phyloP scores from a whole-genome alignment of 30 jellyfish, hydroid and myxozoan genomes.

The Hydra vulgaris region DNA sequence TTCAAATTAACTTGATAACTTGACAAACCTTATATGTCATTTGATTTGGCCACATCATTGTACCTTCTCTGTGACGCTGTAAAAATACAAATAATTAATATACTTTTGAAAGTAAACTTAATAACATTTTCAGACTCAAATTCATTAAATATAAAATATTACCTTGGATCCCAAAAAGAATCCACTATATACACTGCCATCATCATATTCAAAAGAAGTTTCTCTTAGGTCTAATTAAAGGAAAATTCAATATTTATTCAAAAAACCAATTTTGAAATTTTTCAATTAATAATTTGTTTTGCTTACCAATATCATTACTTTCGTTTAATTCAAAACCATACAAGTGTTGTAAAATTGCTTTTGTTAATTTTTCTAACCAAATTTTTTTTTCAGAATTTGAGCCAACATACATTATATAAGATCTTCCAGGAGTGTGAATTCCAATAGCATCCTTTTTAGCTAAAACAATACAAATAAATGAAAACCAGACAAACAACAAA shows the following conservation, averaged over 20 bases:
- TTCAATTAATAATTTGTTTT: no score
- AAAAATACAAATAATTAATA: neutral
- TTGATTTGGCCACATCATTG: constrained; percentile 95
- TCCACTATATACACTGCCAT: constrained; percentile 78
- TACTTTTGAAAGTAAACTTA: no score
- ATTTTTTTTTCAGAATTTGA: constrained; percentile 55
- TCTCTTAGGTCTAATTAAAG: constrained; percentile 40
- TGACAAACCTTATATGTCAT: constrained; percentile 65
- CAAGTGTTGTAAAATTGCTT: constrained; percentile 45
- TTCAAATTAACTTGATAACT: no score
- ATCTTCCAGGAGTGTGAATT: constrained; percentile 82
- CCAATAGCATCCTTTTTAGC: constrained; percentile 91
- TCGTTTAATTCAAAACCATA: constrained; percentile 34
- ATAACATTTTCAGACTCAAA: no score
- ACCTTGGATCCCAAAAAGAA: constrained; percentile 59
- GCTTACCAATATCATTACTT: constrained; percentile 31
- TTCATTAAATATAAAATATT: neutral
- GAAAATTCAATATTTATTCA: neutral
- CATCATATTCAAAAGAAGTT: constrained; percentile 55
- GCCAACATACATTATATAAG: constrained; percentile 82
- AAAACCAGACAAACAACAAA: neutral
- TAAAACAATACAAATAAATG: neutral
- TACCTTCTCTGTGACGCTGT: constrained; percentile 92
- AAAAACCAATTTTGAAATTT: no score
- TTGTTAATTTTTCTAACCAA: constrained; percentile 51